phyloP scores from a whole-genome alignment of 2,113 vertebrate species.

The Paramisgurnus dabryanus region DNA sequence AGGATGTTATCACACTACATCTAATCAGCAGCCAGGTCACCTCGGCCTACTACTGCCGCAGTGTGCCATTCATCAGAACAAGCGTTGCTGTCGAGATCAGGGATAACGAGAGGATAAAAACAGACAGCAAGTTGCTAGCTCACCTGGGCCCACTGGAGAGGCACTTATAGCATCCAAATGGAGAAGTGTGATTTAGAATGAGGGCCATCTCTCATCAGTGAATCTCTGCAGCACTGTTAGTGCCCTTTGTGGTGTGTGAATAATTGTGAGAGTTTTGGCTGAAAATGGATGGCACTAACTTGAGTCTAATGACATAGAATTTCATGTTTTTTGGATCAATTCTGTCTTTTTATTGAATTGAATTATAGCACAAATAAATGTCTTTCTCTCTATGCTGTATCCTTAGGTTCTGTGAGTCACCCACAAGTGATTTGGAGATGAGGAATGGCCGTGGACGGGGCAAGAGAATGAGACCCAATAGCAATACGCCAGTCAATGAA shows the following conservation, averaged over 20 bases:
- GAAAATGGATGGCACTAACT: not conserved
- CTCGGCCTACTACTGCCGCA: conserved; percentile 42
- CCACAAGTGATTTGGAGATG: conserved; percentile 98
- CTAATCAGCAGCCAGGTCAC: conserved; percentile 54
- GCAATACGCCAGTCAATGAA: conserved; percentile 90
- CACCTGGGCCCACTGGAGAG: conserved; percentile 40
- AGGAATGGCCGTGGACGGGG: conserved; percentile 94
- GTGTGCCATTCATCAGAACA: conserved; percentile 50
- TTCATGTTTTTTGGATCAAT: not conserved
- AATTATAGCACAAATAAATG: not conserved
- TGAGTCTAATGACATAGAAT: not conserved
- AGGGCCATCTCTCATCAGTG: conserved; percentile 41
- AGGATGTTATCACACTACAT: conserved; percentile 52
- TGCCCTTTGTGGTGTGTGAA: conserved; percentile 35
- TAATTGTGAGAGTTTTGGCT: conserved; percentile 36
- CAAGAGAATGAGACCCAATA: conserved; percentile 94
- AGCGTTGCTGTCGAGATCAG: conserved; percentile 50
- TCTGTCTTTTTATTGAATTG: not conserved
- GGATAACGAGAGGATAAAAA: conserved; percentile 56
- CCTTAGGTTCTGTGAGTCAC: conserved; percentile 95
- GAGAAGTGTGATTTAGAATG: conserved; percentile 36
- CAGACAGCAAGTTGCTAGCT: conserved; percentile 32
- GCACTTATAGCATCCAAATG: conserved; percentile 44
- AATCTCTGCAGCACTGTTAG: conserved; percentile 32
- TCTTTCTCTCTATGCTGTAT: conserved; percentile 20